A percentile compares a stretch with the other conserved stretches of the same genome.
Conservation (phyloP, 1,140 invertebrate genomes). For the Periplaneta americana region DNA sequence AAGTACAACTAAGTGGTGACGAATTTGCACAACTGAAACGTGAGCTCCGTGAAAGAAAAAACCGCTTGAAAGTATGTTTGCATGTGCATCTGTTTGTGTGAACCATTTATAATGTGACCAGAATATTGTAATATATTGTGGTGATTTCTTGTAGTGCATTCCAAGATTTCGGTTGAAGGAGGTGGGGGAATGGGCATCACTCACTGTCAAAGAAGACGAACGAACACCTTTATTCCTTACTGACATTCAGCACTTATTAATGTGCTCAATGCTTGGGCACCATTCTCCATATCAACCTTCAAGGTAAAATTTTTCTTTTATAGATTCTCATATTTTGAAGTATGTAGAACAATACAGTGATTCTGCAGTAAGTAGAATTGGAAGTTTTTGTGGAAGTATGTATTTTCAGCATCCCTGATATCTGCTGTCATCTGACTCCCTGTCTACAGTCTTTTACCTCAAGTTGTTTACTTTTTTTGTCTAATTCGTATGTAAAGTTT, state of each 20-base stretch:
- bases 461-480: too few species aligned
- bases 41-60: slow-evolving; percentile 26
- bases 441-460: too few species aligned
- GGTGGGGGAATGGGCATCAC: slow-evolving; percentile 25
- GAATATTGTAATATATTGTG: slow-evolving; percentile 2
- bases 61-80: slow-evolving; percentile 4
- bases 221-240: slow-evolving; percentile 70
- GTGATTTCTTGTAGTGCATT: slow-evolving; percentile 21
- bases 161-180: slow-evolving; percentile 26
- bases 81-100: not conserved
- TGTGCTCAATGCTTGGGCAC: slow-evolving; percentile 68
- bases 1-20: slow-evolving; percentile 6
- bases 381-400: too few species aligned
- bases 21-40: slow-evolving; percentile 25
- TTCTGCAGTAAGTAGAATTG: too few species aligned
- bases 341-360: too few species aligned
- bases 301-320: too few species aligned
- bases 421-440: too few species aligned
- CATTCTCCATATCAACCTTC: slow-evolving; percentile 43
- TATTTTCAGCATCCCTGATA: too few species aligned
- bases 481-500: too few species aligned
- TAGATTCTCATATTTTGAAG: too few species aligned
- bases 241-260: slow-evolving; percentile 75
- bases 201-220: slow-evolving; percentile 21
- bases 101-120: not conserved